Conservation (phyloP, 2,113 vertebrate genomes). For the Oncorhynchus mykiss region DNA sequence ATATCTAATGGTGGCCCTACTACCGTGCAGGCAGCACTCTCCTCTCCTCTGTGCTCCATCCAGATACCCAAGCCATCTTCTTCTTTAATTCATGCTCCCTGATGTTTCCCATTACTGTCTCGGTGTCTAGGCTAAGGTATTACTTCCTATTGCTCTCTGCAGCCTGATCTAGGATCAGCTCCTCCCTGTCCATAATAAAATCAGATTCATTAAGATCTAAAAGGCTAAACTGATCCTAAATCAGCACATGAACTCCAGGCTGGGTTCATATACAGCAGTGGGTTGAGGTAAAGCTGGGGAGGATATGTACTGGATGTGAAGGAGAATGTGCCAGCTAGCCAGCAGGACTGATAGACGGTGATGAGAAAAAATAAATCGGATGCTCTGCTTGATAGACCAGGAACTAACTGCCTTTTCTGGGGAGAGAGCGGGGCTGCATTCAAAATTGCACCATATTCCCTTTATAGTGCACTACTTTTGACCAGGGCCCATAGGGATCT, state of each 20-base stretch:
- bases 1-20: background rate
- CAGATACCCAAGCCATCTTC: slow-evolving; percentile 9
- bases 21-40: background rate
- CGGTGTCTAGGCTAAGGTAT: background rate
- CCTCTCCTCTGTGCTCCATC: background rate
- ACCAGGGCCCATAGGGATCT: too few relatives aligned
- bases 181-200: too few relatives aligned
- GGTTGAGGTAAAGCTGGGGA: background rate
- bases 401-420: background rate
- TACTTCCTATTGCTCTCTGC: background rate
- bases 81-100: slow-evolving; percentile 16
- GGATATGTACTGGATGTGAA: slow-evolving; percentile 4
- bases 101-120: slow-evolving; percentile 38
- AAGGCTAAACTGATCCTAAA: too few relatives aligned
- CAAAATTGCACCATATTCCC: too few relatives aligned
- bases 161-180: background rate
- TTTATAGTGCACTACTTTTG: too few relatives aligned
- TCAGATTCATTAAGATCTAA: too few relatives aligned
- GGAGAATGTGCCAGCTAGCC: slow-evolving; percentile 12
- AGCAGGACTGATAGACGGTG: background rate
- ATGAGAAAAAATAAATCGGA: slow-evolving; percentile 25
- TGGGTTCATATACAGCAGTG: background rate
- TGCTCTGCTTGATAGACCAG: slow-evolving; percentile 24
- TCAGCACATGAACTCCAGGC: too few relatives aligned
- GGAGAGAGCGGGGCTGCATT: background rate